Conservation (phyloP, 1,140 invertebrate species). For the Sitobion miscanthi region DNA sequence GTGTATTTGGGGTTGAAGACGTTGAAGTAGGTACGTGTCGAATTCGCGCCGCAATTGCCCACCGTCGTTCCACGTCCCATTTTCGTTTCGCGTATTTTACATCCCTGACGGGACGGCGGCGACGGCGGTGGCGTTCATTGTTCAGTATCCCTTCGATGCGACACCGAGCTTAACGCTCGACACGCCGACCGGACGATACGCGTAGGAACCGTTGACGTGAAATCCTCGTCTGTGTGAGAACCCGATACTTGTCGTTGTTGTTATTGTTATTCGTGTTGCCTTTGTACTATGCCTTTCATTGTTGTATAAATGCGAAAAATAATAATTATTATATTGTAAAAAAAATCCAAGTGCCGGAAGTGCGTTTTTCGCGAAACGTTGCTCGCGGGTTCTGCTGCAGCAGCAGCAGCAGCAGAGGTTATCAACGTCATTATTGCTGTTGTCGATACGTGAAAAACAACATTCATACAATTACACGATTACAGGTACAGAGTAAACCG, state of each 20-base stretch:
- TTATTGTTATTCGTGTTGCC: not conserved
- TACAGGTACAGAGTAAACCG: not conserved
- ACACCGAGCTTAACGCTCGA: not conserved
- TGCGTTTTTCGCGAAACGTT: not conserved
- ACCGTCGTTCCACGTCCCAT: not conserved
- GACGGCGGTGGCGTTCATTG: not conserved
- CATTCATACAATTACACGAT: not conserved
- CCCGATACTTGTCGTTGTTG: not conserved
- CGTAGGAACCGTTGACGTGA: not conserved
- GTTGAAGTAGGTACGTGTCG: not conserved
- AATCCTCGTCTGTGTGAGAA: not conserved
- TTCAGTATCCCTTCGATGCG: conserved; percentile 28
- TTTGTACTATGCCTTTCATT: not conserved
- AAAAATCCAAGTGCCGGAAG: not conserved
- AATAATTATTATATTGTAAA: not conserved
- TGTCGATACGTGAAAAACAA: not conserved
- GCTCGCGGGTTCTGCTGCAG: not conserved
- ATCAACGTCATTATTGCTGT: not conserved
- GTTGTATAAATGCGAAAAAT: not conserved
- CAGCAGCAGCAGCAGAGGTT: not conserved
- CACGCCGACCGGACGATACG: not conserved
- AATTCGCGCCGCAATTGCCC: not conserved
- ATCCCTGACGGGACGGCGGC: not conserved
- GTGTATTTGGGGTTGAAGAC: not conserved
- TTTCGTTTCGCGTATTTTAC: not conserved